Base-by-base conservation (phyloP, 2,113 vertebrate genomes). In the Neotoma lepida region DNA sequence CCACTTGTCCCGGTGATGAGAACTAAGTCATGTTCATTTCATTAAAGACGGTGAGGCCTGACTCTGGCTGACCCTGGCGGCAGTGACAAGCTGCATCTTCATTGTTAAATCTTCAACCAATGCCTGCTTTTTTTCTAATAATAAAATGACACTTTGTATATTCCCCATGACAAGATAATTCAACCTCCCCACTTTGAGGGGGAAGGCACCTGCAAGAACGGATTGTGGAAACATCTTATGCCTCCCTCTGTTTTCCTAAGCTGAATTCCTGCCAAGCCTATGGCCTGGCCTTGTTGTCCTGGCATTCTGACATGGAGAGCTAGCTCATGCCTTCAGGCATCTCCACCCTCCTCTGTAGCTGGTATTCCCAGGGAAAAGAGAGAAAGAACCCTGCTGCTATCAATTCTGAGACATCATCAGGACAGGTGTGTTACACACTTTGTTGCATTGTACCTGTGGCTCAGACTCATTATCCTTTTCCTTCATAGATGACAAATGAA, bases 361-460 rank as follows among this genome's bases (percentile, higher is more conserved):
- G 35, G 66, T n/a, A 24, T 20, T 49, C 58, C 73, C 26, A 12
- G 64, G 30, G 80, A 14, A 56, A 61, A 4, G 46, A 26, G 46
- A 26, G 54, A 39, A 8, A n/a, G 35, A n/a, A 24, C 35, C 77
- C 35, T 8, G 20, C 3, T 15, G 3, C 8, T 17, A 7, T 8
- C 1, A 6, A 6, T 1, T 15, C 17, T 5, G 41, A 20, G 77
- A 54, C 15, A 6, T 64, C 66, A 18, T 4, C 1, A 1, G 22
- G 64, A 17, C 17, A 22, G 1, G 76, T 0, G 33, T 9, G 18
- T 1, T 17, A 2, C 1, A 1, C 8, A 2, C n/a, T 41, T 28
- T 24, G 51, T 30, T 30, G 4, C 41, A 41, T 26, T 1, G 28
- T 26, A 17, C 4, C 20, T 15, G 2, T 13, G 13, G 24, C 68